Conservation (phyloP, 1,140 invertebrate species). For the Chlorops oryzae region DNA sequence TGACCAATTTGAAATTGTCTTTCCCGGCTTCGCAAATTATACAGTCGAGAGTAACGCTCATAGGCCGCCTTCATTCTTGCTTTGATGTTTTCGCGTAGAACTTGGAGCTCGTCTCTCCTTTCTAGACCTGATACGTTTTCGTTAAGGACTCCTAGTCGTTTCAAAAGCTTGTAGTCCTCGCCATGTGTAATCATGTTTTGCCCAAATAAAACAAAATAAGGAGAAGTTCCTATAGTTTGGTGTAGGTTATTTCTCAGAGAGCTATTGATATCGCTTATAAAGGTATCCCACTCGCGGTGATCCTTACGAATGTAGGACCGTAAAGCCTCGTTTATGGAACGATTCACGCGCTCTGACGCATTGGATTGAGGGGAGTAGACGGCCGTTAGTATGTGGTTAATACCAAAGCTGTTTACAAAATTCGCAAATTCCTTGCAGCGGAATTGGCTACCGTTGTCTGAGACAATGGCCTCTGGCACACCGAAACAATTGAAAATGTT, state of each 20-base stretch:
- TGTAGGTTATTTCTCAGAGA: neutral
- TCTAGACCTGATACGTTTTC: too few species aligned
- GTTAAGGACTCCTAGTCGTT: neutral
- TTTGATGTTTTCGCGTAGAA: too few species aligned
- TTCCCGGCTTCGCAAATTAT: too few species aligned
- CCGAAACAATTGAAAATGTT: constrained; percentile 7
- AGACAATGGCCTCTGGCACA: neutral
- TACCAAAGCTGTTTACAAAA: neutral
- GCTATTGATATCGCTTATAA: neutral
- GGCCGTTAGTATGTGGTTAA: constrained; percentile 4
- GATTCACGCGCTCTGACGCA: constrained; percentile 9
- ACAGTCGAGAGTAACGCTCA: too few species aligned
- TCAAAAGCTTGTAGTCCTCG: neutral
- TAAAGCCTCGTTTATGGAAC: constrained; percentile 1
- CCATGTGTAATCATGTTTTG: constrained; percentile 11
- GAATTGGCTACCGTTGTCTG: neutral
- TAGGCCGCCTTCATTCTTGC: too few species aligned
- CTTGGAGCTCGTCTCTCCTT: too few species aligned
- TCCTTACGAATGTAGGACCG: constrained; percentile 1
- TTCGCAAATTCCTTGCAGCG: neutral
- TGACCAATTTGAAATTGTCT: too few species aligned
- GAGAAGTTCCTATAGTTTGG: neutral
- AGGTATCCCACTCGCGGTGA: constrained; percentile 1
- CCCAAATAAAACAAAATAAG: constrained; percentile 7
- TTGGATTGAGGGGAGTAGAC: constrained; percentile 5